phyloP scores from a whole-genome alignment of 2,113 vertebrate species.

The Daphoenositta chrysoptera region DNA sequence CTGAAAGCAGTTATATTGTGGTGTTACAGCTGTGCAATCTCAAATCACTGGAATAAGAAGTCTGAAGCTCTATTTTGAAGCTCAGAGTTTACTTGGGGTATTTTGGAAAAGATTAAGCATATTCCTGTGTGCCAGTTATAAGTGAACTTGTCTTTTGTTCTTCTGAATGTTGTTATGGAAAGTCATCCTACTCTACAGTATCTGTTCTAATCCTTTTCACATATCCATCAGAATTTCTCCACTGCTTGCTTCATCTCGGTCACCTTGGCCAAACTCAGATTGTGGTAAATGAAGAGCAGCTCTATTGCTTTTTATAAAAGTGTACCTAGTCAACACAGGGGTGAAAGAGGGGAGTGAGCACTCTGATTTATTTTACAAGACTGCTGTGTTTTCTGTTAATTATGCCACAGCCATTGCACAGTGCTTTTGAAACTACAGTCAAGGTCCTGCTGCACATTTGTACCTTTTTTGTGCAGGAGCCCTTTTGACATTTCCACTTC shows the following conservation, averaged over 20 bases:
- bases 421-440: not conserved
- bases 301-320: not conserved
- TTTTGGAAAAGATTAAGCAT: not conserved
- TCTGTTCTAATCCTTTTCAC: not conserved
- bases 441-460: not conserved
- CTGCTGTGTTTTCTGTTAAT: not conserved
- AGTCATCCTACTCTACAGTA: not conserved
- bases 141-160: not conserved
- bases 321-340: not conserved
- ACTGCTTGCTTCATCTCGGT: not conserved
- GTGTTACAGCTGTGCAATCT: not conserved
- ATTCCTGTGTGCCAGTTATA: not conserved
- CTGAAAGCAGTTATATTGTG: not conserved
- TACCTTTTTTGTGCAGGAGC: not conserved
- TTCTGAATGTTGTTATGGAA: not conserved
- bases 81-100: not conserved
- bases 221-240: not conserved
- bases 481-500: slow-evolving; percentile 30
- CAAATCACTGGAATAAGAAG: not conserved
- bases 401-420: not conserved
- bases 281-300: not conserved
- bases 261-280: not conserved
- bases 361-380: slow-evolving; percentile 9
- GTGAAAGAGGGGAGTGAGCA: not conserved
- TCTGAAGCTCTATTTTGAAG: not conserved